Conservation (phyloP, 2,113 vertebrate genomes). For the Pantherophis guttatus region DNA sequence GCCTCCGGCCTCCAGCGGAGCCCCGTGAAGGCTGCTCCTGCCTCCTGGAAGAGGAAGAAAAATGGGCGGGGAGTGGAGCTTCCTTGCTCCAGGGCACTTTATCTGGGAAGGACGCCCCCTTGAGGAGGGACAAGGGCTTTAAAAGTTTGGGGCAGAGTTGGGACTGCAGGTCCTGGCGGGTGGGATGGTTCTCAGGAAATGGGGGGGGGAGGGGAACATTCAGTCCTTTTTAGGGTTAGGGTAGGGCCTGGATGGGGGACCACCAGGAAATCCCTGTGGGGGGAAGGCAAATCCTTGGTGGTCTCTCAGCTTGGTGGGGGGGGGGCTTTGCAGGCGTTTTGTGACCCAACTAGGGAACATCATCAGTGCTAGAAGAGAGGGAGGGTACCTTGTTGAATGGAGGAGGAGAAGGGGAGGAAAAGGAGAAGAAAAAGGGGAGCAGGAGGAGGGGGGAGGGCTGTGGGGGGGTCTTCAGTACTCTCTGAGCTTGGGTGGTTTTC, state of each 20-base stretch:
- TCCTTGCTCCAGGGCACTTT: not conserved
- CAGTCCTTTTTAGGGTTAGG: not conserved
- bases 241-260: not conserved
- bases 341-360: not conserved
- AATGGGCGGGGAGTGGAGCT: not conserved
- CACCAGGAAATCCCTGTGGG: not conserved
- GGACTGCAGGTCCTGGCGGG: not conserved
- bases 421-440: too few species aligned
- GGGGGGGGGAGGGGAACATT: rapidly evolving
- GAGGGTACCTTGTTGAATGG: too few species aligned
- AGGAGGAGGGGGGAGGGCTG: too few species aligned
- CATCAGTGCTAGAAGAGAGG: not conserved
- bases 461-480: too few species aligned
- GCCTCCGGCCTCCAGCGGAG: not conserved
- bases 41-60: too few species aligned
- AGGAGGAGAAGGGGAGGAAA: too few species aligned
- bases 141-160: not conserved
- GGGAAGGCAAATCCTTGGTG: not conserved
- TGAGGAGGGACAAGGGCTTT: not conserved
- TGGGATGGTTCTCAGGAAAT: not conserved
- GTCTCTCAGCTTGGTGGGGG: not conserved
- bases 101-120: not conserved
- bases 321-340: not conserved
- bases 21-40: not conserved
- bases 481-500: too few species aligned